Evolutionary conservation across 2,797 vertebrate genomes (phyloP).

Genomic region (Kryptopterus vitreolus): DNA sequence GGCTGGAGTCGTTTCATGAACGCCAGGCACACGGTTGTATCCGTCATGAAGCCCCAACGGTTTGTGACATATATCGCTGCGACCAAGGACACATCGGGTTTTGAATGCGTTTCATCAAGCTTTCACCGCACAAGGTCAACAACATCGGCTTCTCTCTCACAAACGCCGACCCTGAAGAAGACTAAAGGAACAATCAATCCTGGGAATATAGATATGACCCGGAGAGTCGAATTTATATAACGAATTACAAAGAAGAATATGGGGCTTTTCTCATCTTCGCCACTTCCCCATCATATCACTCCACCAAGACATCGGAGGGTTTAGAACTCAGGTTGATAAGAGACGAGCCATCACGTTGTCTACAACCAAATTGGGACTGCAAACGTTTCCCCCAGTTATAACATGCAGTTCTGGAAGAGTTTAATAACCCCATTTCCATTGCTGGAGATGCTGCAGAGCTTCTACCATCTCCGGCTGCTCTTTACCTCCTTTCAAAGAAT

Average conservation of each 20-base stretch:
- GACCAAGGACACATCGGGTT: slow-evolving; percentile 7
- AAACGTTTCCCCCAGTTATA: not conserved
- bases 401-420: not conserved
- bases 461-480: not conserved
- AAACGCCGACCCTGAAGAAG: not conserved
- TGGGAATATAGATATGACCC: not conserved
- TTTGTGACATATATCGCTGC: not conserved
- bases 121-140: not conserved
- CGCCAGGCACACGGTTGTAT: not conserved
- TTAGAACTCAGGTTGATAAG: too few relatives aligned
- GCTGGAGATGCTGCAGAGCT: too few relatives aligned
- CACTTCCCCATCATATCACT: not conserved
- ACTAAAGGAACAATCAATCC: not conserved
- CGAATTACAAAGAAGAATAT: too few relatives aligned
- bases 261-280: too few relatives aligned
- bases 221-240: not conserved
- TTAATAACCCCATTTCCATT: not conserved
- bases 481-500: not conserved
- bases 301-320: not conserved
- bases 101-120: not conserved
- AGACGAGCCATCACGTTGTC: too few relatives aligned
- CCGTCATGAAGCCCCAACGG: too few relatives aligned
- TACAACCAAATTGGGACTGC: not conserved
- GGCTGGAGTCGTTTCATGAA: not conserved
- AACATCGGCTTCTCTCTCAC: not conserved